phyloP scores from a whole-genome alignment of 2,888 invertebrate genomes.

The Zaprionus obscuricornis region DNA sequence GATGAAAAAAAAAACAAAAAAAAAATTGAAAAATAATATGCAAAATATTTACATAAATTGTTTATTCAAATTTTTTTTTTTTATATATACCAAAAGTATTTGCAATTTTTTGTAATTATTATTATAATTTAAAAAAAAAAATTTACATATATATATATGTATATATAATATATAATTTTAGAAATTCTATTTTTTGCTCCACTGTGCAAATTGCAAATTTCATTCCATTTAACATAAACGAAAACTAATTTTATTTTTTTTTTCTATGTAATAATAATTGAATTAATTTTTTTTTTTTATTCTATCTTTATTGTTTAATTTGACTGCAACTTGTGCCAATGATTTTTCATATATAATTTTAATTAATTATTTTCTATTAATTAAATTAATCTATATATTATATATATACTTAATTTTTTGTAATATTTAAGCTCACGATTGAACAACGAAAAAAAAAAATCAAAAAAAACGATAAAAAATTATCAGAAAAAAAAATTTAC shows the following conservation, averaged over 20 bases:
- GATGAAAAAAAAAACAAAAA: no score
- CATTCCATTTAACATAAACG: slow-evolving; percentile 6
- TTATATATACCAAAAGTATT: slow-evolving; percentile 64
- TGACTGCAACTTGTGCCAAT: slow-evolving; percentile 83
- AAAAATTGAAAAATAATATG: no score
- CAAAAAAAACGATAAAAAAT: slow-evolving; percentile 26
- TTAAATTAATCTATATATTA: slow-evolving; percentile 53
- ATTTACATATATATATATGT: no score
- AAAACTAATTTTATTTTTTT: slow-evolving; percentile 10
- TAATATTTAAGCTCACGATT: slow-evolving; percentile 36
- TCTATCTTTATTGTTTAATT: slow-evolving; percentile 63
- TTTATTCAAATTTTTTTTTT: slow-evolving; percentile 27
- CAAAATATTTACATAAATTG: slow-evolving; percentile 23
- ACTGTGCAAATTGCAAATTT: slow-evolving; percentile 47
- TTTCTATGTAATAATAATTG: slow-evolving; percentile 39
- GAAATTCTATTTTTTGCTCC: slow-evolving; percentile 6
- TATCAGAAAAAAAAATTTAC: slow-evolving; percentile 23
- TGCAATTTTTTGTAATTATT: slow-evolving; percentile 15
- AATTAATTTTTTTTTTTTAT: slow-evolving; percentile 44
- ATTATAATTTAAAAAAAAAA: no score
- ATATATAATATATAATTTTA: no score
- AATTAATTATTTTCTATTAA: slow-evolving; percentile 57
- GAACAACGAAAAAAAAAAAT: slow-evolving; percentile 25
- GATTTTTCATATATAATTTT: slow-evolving; percentile 69
- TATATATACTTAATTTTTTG: slow-evolving; percentile 30